phyloP scores from a whole-genome alignment of 2,113 vertebrate genomes.

The Phaethon lepturus region DNA sequence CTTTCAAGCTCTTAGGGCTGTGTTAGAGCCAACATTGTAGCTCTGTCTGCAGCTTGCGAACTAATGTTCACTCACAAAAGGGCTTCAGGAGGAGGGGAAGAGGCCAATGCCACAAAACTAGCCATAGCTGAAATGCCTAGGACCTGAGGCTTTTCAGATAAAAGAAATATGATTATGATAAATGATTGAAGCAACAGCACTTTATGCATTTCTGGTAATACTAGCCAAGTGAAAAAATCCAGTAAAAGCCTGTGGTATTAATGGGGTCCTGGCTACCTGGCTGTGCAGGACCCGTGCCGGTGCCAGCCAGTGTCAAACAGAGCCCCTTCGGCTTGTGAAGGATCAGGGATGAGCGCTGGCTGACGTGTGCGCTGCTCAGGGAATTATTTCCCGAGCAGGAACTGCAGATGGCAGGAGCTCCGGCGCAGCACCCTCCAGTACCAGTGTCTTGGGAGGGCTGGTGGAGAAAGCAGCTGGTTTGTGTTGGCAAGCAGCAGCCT shows the following conservation, averaged over 20 bases:
- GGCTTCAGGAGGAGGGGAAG: neutral
- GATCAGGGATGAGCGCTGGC: neutral
- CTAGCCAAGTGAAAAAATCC: neutral
- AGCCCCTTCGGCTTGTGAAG: neutral
- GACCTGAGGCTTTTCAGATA: neutral
- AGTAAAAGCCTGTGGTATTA: neutral
- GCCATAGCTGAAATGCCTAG: neutral
- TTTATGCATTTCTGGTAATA: neutral
- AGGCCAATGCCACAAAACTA: neutral
- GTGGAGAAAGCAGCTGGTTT: neutral
- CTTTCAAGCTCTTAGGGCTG: neutral
- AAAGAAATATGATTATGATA: neutral
- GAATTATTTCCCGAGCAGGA: neutral
- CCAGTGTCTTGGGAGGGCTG: fast-evolving
- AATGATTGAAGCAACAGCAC: neutral
- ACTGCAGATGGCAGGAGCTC: fast-evolving
- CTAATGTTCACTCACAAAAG: neutral
- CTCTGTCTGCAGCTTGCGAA: neutral
- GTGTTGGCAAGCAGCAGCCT: fast-evolving
- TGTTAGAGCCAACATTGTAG: neutral
- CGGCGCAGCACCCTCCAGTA: neutral
- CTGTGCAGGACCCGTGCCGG: neutral
- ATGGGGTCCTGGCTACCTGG: neutral
- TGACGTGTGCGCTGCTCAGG: neutral
- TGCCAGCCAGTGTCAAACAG: neutral